These are phyloP conservation scores for Gastracanthus pulcherrimus DNA, from an alignment of 2,888 invertebrate genomes.

Conservation along the genomic window DNA sequence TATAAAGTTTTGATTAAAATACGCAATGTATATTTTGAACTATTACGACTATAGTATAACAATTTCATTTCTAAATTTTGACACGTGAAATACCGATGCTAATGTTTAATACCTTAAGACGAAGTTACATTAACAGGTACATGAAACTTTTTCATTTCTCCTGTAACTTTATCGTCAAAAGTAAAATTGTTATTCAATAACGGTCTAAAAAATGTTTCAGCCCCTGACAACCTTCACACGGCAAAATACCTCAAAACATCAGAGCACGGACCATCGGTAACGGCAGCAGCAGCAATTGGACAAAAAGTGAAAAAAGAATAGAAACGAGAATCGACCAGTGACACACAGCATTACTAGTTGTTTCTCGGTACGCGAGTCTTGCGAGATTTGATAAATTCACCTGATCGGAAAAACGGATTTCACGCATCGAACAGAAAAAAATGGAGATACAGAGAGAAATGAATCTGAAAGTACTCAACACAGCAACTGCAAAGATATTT, in stretches of 20 bases:
- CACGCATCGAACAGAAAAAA: not conserved
- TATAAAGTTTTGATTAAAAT: too few species aligned
- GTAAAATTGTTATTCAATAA: not conserved
- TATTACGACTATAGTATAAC: too few species aligned
- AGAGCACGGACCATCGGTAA: not conserved
- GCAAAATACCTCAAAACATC: not conserved
- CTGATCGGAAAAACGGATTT: slow-evolving; percentile 8
- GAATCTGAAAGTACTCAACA: not conserved
- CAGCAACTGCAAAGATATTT: not conserved
- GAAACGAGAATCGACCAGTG: not conserved
- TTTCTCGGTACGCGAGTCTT: not conserved
- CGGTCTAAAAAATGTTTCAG: not conserved
- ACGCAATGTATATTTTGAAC: too few species aligned
- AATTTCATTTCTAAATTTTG: not conserved
- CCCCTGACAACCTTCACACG: not conserved
- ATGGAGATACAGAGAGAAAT: slow-evolving; percentile 2
- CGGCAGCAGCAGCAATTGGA: not conserved
- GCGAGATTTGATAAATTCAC: slow-evolving; percentile 23
- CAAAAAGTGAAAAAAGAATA: slow-evolving; percentile 1
- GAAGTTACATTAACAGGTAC: too few species aligned
- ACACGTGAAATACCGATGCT: too few species aligned
- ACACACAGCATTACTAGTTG: not conserved
- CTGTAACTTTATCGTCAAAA: too few species aligned
- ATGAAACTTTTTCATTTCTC: too few species aligned
- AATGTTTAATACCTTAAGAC: too few species aligned